phyloP scores from a whole-genome alignment of 2,113 vertebrate species.

The Platichthys flesus region DNA sequence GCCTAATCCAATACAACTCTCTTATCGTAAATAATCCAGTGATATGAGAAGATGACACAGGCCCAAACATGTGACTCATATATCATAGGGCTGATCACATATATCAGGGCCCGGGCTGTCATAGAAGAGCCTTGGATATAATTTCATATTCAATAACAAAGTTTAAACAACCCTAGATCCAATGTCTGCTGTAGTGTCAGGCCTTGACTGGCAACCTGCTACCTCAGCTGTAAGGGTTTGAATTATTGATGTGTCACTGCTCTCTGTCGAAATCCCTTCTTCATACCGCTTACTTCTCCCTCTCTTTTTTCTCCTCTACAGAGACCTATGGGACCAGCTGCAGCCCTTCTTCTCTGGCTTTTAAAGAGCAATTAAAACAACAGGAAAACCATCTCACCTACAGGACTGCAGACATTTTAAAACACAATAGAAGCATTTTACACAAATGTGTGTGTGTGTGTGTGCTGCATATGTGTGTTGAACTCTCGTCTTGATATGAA shows the following conservation, averaged over 20 bases:
- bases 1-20: background rate
- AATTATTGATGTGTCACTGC: background rate
- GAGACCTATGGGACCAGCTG: background rate
- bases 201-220: background rate
- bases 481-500: background rate
- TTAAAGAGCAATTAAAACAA: background rate
- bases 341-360: background rate
- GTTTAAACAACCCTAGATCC: background rate
- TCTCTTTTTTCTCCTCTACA: background rate
- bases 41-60: slow-evolving; percentile 16
- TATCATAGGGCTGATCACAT: background rate
- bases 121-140: background rate
- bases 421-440: background rate
- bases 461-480: background rate
- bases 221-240: background rate
- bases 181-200: background rate
- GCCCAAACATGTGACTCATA: slow-evolving; percentile 4
- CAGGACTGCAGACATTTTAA: background rate
- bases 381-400: background rate
- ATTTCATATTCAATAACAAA: background rate
- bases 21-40: slow-evolving; percentile 10
- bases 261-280: background rate
- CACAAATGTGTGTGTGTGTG: background rate
- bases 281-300: background rate
- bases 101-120: background rate